These are phyloP conservation scores for Dryomyza anilis DNA, from an alignment of 2,888 invertebrate species.

Conservation along the genomic window DNA sequence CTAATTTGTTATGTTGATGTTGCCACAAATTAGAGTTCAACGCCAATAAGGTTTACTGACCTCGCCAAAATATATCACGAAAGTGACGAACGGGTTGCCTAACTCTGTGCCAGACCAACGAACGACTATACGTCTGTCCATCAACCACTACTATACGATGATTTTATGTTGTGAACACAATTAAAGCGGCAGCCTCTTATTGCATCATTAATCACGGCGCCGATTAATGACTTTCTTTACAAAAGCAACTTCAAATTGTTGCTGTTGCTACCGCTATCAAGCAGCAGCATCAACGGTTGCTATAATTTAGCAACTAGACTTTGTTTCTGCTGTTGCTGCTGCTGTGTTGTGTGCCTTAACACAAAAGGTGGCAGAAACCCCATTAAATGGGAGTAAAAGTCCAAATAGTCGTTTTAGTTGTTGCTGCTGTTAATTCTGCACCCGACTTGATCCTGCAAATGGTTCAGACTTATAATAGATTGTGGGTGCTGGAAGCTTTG, in stretches of 20 bases:
- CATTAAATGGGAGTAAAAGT: slow-evolving; percentile 19
- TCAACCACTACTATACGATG: not conserved
- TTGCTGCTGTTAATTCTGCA: not conserved
- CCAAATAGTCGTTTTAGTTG: slow-evolving; percentile 3
- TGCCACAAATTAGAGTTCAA: too few relatives aligned
- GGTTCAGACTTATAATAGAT: too few relatives aligned
- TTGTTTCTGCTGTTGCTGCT: not conserved
- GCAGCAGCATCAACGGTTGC: not conserved
- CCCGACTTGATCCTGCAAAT: not conserved
- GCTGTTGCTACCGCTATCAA: slow-evolving; percentile 1
- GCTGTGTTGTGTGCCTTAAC: not conserved
- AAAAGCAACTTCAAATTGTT: not conserved
- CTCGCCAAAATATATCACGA: too few relatives aligned
- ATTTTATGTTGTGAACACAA: slow-evolving; percentile 16
- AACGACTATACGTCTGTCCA: slow-evolving; percentile 22
- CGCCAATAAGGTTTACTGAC: too few relatives aligned
- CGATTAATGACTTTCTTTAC: slow-evolving; percentile 25
- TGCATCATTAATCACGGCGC: slow-evolving; percentile 29
- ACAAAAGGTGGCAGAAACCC: slow-evolving; percentile 1
- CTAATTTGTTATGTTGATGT: too few relatives aligned
- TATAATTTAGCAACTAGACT: slow-evolving; percentile 6
- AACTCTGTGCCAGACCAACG: too few relatives aligned
- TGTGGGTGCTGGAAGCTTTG: too few relatives aligned
- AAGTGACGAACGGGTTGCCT: too few relatives aligned
- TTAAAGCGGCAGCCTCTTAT: slow-evolving; percentile 15